These are phyloP conservation scores for Nycticorax nycticorax DNA, from an alignment of 2,113 vertebrate species.

Conservation along the genomic window DNA sequence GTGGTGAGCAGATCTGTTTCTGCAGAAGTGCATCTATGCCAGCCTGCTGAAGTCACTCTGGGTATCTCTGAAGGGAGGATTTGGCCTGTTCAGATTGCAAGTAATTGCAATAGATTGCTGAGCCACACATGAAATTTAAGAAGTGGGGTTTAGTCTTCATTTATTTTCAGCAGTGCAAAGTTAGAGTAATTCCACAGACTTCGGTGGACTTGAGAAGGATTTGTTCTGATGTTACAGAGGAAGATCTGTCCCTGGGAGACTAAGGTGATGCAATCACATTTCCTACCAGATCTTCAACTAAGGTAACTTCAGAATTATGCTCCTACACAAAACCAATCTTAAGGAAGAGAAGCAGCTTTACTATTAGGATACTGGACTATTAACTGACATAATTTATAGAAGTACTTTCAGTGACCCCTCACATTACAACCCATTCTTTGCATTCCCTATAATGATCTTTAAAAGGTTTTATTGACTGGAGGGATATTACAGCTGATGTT, in stretches of 20 bases:
- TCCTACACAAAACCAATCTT: not conserved
- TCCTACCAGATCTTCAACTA: not conserved
- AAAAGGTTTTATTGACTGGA: constrained; percentile 46
- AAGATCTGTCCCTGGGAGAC: not conserved
- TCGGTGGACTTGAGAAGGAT: not conserved
- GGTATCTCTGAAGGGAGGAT: not conserved
- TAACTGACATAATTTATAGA: not conserved
- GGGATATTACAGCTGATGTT: not conserved
- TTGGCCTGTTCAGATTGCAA: not conserved
- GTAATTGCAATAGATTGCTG: not conserved
- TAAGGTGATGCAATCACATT: not conserved
- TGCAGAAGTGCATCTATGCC: not conserved
- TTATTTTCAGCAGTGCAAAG: constrained; percentile 61
- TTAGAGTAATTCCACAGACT: constrained; percentile 43
- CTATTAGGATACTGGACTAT: not conserved
- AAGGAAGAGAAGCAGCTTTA: not conserved
- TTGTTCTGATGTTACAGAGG: not conserved
- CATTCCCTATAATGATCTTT: not conserved
- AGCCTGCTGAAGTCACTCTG: not conserved
- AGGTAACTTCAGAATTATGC: not conserved
- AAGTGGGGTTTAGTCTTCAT: not conserved
- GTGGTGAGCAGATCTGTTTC: not conserved
- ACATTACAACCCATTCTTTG: not conserved
- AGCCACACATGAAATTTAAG: not conserved
- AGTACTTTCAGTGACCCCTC: constrained; percentile 18